Base-by-base conservation (phyloP, 1,140 invertebrate genomes). In the Odontomachus brunneus region DNA sequence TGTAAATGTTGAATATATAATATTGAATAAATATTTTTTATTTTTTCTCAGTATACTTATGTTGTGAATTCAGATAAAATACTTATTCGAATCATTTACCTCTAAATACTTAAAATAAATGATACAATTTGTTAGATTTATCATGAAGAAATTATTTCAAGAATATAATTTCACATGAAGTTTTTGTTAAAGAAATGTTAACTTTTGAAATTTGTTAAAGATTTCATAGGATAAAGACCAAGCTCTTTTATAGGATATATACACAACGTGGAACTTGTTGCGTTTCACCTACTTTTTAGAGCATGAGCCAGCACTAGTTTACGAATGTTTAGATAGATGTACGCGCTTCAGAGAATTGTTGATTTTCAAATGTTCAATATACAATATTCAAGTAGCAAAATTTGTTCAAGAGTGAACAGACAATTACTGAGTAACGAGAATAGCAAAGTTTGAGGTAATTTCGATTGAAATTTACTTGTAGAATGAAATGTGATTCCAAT, bases 211-310 rank as follows among this genome's bases (percentile, higher is more conserved):
- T 76, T 66, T 2, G 14, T 76, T 65, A 66, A 76, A 66, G 14
- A 76, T 51, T 33, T 66, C 65, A 66, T 51, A 14, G 33, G 19
- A 24, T n/a, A 19, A 76, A 66, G 44, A n/a, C 44, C 38, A 75
- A 75, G 59, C 38, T 33, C 38, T 65, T 0, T 26, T 22, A 66
- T 33, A 76, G 48, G 3, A 14, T 26, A n/a, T 65, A 11, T 44
- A 62, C 33, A 51, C 73, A 51, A 74, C 57, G 22, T 17, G 60
- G 24, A 75, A 66, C 73, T 66, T 76, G 73, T 75, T 75, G 73
- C 73, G 51, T 4, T 76, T 75, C n/a, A 51, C 19, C 57, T 66
- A 65, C 44, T 65, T 44, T 73, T 65, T 65, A 65, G 26, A 76
- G 2, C 24, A 65, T 9, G 9, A 75, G 59, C 38, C 9, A 33